Evolutionary conservation across 2,888 invertebrate genomes (phyloP), one percentile per base, ranked within the genome.

Genomic region (Nymphalis urticae): DNA sequence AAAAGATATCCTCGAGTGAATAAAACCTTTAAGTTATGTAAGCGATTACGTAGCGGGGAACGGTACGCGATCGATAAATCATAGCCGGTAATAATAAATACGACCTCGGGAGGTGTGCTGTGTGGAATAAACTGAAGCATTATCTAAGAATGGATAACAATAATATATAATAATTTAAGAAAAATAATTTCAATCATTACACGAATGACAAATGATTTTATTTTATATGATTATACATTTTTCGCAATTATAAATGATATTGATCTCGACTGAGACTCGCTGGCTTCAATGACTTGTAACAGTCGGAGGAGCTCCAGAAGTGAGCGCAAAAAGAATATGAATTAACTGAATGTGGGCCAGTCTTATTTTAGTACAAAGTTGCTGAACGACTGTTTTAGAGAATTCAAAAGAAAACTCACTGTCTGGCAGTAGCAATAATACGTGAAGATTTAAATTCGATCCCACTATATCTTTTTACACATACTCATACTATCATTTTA

Each of bases 281-380:
- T 53, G 1, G 32, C 48, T 36, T 53, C 19, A 19, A 58, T 58
- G 10, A 42, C 42, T 74, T 68, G 58, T 51, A 13, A 48, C 54
- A 8, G 56, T 48, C 32, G 3, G 48, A 67, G 17, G 24, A 36
- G 27, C 32, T 68, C 62, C 50, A 53, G 68, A 56, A 61, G 66
- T 54, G 66, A 66, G 56, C 42, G 51, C 63, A 64, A 72, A 73
- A 72, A 75, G 72, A 75, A 75, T 71, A 72, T 74, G 75, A 75
- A 74, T 73, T 69, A 70, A 62, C 73, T 71, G 73, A 76, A 80
- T 80, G 77, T 80, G 68, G 78, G 78, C 64, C 80, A 63, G 47
- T 61, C 51, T 27, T 71, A 66, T 66, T 75, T 72, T 75, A 48
- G 47, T 61, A 66, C 48, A 21, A 62, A 48, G 42, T 62, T 42